These are phyloP conservation scores for Aphidius colemani DNA, from an alignment of 2,888 invertebrate species.

Conservation along the genomic window DNA sequence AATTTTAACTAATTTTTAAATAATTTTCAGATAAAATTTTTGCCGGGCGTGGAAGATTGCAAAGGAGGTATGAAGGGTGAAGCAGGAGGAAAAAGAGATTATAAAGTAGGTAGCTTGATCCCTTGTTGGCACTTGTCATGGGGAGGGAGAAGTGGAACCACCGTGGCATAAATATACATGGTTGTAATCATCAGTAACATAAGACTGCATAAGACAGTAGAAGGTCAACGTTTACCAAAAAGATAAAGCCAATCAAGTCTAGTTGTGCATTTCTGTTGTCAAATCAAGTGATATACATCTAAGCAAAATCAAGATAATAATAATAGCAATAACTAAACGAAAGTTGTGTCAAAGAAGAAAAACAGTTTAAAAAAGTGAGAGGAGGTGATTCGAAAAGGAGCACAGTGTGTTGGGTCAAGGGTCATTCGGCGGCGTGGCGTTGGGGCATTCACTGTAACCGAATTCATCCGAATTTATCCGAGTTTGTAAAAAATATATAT, in stretches of 20 bases:
- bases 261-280: too few species aligned
- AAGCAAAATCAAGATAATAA: too few species aligned
- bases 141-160: slow-evolving; percentile 32
- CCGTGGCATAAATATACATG: slow-evolving; percentile 15
- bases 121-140: not conserved
- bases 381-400: slow-evolving; percentile 33
- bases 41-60: too few species aligned
- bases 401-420: too few species aligned
- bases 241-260: too few species aligned
- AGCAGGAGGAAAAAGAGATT: not conserved
- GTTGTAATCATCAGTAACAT: too few species aligned
- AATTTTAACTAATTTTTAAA: too few species aligned
- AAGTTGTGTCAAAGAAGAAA: slow-evolving; percentile 1
- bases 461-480: slow-evolving; percentile 1
- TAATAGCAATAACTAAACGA: too few species aligned
- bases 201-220: too few species aligned
- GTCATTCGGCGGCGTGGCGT: not conserved
- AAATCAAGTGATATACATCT: too few species aligned
- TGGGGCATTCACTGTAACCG: slow-evolving; percentile 14
- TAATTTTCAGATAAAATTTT: too few species aligned
- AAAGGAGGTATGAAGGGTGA: slow-evolving; percentile 4
- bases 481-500: not conserved
- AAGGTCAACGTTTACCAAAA: too few species aligned
- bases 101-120: not conserved
- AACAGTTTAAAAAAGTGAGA: slow-evolving; percentile 31